A percentile compares a stretch with the other conserved stretches of the same genome.
These are phyloP conservation scores for Uria aalge DNA, from an alignment of 2,113 vertebrate species.

Conservation along the genomic window DNA sequence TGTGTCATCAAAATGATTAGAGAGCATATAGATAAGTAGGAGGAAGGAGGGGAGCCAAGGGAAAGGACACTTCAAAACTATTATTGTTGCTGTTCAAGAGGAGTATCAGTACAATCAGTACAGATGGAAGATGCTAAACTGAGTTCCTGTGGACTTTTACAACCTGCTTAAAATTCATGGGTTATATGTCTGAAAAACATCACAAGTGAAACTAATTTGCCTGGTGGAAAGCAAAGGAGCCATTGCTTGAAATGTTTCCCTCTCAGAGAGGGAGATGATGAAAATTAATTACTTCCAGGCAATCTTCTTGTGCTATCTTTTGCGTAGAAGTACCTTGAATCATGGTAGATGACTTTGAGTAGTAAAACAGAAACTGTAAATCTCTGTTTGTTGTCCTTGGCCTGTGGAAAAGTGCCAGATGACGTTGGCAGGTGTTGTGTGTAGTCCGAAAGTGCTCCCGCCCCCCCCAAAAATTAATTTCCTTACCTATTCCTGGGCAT, in stretches of 20 bases:
- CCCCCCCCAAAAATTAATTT: background rate
- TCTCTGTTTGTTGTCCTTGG: background rate
- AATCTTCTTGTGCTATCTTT: background rate
- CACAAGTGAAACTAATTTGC: background rate
- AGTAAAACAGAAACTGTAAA: background rate
- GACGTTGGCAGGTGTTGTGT: rapidly evolving
- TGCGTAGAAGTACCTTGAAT: background rate
- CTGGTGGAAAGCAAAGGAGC: background rate
- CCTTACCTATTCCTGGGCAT: background rate
- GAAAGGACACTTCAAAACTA: background rate
- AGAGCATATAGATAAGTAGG: background rate
- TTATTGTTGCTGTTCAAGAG: background rate
- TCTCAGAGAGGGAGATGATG: background rate
- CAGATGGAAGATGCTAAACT: background rate
- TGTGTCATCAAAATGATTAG: background rate
- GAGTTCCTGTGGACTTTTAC: background rate
- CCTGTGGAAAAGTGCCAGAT: background rate
- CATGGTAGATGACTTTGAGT: background rate
- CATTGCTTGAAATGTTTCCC: background rate
- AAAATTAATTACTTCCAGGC: background rate
- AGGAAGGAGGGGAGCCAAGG: background rate
- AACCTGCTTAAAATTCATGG: background rate
- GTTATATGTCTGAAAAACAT: background rate
- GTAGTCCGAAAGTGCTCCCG: background rate
- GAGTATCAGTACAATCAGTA: background rate